These are phyloP conservation scores for Hydropsyche tenuis DNA, from an alignment of 1,140 invertebrate genomes.

Conservation along the genomic window DNA sequence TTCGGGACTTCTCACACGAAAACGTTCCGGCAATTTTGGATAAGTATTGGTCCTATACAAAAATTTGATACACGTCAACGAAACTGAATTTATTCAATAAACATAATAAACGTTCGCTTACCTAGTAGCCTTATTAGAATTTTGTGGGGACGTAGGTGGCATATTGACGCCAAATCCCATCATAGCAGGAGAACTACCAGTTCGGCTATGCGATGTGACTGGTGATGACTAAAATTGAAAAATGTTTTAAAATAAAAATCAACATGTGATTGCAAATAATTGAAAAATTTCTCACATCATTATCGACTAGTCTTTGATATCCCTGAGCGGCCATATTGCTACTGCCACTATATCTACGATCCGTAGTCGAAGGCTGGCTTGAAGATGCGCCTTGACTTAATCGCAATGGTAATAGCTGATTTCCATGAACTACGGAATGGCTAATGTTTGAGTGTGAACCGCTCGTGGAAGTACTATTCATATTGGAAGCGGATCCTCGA, in stretches of 20 bases:
- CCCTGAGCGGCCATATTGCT: conserved; percentile 38
- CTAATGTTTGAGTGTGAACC: conserved; percentile 33
- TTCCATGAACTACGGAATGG: conserved; percentile 43
- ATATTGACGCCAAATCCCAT: conserved; percentile 54
- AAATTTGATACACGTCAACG: background rate
- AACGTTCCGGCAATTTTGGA: conserved; percentile 69
- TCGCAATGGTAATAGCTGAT: conserved; percentile 45
- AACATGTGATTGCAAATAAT: background rate
- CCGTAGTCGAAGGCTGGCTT: conserved; percentile 54
- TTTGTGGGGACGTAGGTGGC: conserved; percentile 50
- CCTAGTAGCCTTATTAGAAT: conserved; percentile 58
- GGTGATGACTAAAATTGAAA: conserved; percentile 45
- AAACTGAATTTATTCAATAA: background rate
- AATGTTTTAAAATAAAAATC: background rate
- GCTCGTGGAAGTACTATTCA: background rate
- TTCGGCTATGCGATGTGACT: conserved; percentile 58
- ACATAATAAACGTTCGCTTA: conserved; percentile 30
- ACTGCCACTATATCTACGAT: conserved; percentile 57
- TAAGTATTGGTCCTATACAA: conserved; percentile 64
- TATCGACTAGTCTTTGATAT: conserved; percentile 47
- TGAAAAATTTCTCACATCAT: conserved; percentile 43
- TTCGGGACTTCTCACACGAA: conserved; percentile 63
- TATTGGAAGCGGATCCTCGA: conserved; percentile 49
- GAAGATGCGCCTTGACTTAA: conserved; percentile 39
- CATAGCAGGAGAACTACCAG: conserved; percentile 59